phyloP scores from a whole-genome alignment of 2,888 invertebrate species.

The Agrotis exclamationis region DNA sequence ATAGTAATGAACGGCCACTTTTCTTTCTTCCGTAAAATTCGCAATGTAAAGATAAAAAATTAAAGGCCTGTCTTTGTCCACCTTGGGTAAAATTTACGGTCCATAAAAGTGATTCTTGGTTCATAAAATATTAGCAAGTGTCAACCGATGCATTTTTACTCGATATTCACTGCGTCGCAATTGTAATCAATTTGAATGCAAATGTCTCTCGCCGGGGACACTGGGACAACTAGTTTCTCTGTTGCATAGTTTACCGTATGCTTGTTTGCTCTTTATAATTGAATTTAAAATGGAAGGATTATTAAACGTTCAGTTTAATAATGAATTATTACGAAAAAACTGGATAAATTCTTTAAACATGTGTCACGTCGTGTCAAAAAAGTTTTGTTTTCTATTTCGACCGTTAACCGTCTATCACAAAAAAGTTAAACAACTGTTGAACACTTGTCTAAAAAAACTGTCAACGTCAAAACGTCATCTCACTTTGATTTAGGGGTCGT shows the following conservation, averaged over 20 bases:
- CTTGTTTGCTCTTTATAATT: constrained; percentile 66
- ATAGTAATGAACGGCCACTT: too few relatives aligned
- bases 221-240: constrained; percentile 49
- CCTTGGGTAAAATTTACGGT: constrained; percentile 8
- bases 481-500: too few relatives aligned
- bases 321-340: constrained; percentile 13
- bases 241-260: constrained; percentile 58
- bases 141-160: constrained; percentile 56
- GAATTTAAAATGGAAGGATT: constrained; percentile 54
- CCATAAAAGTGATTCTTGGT: constrained; percentile 29
- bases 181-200: constrained; percentile 67
- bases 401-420: neutral
- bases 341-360: neutral
- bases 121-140: constrained; percentile 58
- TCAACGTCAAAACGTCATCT: too few relatives aligned
- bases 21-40: neutral
- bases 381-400: neutral
- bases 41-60: neutral
- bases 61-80: neutral
- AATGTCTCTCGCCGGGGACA: constrained; percentile 45
- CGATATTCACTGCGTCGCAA: constrained; percentile 41
- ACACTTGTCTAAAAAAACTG: too few relatives aligned
- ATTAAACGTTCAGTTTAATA: neutral
- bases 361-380: neutral
- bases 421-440: too few relatives aligned